Conservation (phyloP, 1,140 invertebrate species). For the Limonius californicus region DNA sequence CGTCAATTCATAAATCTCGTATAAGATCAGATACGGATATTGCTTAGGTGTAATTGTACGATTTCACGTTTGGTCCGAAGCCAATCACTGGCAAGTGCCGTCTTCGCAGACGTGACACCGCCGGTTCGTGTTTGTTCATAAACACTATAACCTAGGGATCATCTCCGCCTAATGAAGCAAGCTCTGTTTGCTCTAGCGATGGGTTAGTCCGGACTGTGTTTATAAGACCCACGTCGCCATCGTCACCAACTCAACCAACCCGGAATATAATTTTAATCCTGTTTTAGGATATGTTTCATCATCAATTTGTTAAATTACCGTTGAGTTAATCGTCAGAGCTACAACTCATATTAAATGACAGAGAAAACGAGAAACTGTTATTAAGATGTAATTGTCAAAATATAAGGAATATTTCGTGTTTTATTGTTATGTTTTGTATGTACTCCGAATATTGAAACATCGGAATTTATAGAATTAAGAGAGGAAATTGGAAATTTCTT, state of each 20-base stretch:
- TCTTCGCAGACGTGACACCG: slow-evolving; percentile 15
- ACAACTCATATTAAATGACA: too few species aligned
- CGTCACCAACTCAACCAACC: neutral
- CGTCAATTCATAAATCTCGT: neutral
- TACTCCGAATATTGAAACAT: too few species aligned
- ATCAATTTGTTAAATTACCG: neutral
- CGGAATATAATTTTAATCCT: neutral
- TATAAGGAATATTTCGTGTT: too few species aligned
- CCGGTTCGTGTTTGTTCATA: slow-evolving; percentile 39
- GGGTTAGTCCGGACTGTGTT: slow-evolving; percentile 28
- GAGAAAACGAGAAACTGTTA: too few species aligned
- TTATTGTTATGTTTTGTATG: too few species aligned
- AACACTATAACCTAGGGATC: slow-evolving; percentile 43
- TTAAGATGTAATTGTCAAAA: too few species aligned
- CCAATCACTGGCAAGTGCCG: neutral
- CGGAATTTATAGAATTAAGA: too few species aligned
- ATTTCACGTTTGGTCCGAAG: neutral
- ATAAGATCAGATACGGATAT: neutral
- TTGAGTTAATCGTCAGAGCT: too few species aligned
- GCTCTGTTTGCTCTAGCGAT: slow-evolving; percentile 39
- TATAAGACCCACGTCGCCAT: slow-evolving; percentile 3
- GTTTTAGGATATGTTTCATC: neutral
- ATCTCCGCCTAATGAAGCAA: slow-evolving; percentile 41
- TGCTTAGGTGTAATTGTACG: neutral
- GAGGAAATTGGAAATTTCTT: too few species aligned